Percentiles rank a stretch among this genome's conserved stretches.
Evolutionary conservation across 2,888 invertebrate species (phyloP).

Genomic region (Dryadula phaetusa): DNA sequence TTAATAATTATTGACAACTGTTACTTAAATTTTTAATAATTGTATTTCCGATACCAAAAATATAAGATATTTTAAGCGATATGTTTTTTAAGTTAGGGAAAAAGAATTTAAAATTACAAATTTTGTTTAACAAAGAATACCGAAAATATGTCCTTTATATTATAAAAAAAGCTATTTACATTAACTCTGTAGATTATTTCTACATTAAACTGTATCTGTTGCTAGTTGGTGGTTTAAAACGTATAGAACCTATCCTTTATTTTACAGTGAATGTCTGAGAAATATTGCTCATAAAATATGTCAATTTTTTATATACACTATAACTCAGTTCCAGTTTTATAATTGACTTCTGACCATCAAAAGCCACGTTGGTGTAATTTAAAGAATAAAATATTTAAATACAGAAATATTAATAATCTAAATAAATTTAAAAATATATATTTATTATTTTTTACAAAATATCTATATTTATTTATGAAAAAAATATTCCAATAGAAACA

Average conservation of each 20-base stretch:
- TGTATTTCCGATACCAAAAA: too few species aligned
- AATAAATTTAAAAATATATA: too few species aligned
- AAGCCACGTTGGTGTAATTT: constrained; percentile 14
- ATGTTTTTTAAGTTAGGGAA: too few species aligned
- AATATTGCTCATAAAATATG: constrained; percentile 26
- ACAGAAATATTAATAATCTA: not conserved
- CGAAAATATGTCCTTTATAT: too few species aligned
- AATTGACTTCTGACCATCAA: constrained; percentile 15
- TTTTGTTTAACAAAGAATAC: not conserved
- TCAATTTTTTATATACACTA: constrained; percentile 50
- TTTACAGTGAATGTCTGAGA: not conserved
- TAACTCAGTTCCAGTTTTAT: constrained; percentile 43
- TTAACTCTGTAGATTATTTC: not conserved
- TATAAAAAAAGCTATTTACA: not conserved
- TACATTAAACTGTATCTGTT: not conserved
- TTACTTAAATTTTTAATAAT: too few species aligned
- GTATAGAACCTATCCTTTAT: not conserved
- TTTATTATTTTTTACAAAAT: too few species aligned
- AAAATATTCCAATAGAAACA: too few species aligned
- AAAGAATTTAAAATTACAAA: too few species aligned
- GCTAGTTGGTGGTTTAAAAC: constrained; percentile 26
- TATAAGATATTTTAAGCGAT: too few species aligned
- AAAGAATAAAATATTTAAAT: not conserved
- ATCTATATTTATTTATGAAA: too few species aligned
- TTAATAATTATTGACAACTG: too few species aligned